phyloP scores from a whole-genome alignment of 2,888 invertebrate species.

The Microplitis manilae region DNA sequence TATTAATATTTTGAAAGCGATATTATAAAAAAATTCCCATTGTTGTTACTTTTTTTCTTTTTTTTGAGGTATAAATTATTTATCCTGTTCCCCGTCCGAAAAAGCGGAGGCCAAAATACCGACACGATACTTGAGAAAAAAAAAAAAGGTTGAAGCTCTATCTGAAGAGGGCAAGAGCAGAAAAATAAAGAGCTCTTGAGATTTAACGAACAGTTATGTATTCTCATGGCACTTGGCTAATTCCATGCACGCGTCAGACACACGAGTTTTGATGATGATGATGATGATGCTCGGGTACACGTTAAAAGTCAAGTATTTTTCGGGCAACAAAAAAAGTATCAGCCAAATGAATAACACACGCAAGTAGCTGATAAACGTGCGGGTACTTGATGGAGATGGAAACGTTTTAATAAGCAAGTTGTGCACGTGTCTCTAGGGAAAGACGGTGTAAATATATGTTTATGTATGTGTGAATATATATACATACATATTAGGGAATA shows the following conservation, averaged over 20 bases:
- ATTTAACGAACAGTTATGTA: slow-evolving; percentile 10
- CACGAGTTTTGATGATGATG: slow-evolving; percentile 8
- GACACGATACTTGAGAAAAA: neutral
- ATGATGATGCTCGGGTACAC: neutral
- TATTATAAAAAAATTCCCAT: neutral
- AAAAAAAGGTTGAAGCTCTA: no score
- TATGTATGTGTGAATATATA: slow-evolving; percentile 15
- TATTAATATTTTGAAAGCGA: slow-evolving; percentile 14
- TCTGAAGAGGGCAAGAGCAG: neutral
- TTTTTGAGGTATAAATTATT: neutral
- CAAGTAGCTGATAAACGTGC: slow-evolving; percentile 25
- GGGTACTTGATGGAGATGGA: slow-evolving; percentile 35
- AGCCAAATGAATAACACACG: neutral
- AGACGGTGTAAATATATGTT: slow-evolving; percentile 60
- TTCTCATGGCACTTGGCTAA: slow-evolving; percentile 25
- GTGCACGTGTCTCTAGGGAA: slow-evolving; percentile 26
- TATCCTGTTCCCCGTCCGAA: neutral
- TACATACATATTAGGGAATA: neutral
- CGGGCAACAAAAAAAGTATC: neutral
- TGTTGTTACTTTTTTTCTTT: neutral
- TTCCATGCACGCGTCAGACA: slow-evolving; percentile 26
- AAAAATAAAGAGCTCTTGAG: slow-evolving; percentile 14
- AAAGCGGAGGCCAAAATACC: slow-evolving; percentile 1
- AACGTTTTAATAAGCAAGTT: slow-evolving; percentile 42
- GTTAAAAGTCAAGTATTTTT: neutral